Base-by-base conservation (phyloP, 2,797 vertebrate species). In the Coreius guichenoti region DNA sequence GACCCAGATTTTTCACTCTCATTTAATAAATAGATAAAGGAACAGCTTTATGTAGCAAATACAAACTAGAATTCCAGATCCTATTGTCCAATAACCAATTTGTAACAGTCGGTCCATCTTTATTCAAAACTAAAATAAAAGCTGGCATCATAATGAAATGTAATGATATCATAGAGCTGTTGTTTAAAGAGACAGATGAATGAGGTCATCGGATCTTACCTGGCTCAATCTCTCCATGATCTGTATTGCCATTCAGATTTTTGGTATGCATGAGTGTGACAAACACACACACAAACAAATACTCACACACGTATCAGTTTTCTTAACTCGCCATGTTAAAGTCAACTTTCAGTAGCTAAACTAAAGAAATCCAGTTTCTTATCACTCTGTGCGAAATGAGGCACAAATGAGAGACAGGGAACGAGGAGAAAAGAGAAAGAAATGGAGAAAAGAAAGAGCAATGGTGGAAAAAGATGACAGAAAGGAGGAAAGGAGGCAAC, bases 251-350 rank as follows among this genome's bases (percentile, higher is more conserved):
- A 83, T 43, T 80, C 74, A 74, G 89, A 84, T 88, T 87, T 78
- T 92, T 93, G 83, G 91, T 93, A 93, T 90, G 90, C 94, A 95
- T 95, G 79, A 77, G 91, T 93, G 83, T 88, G 74, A 67, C 36
- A 1, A 47, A 86, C 36, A 77, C 81, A 76, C 63, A 80, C 81
- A 61, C 63, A 70, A 73, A 17, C n/a, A 29, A 29, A 80, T 47
- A 58, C 61, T 36, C 77, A 86, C 73, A 58, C 7, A 11, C 75
- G 23, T 45, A 23, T 69, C 63, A 58, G 73, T 68, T 80, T 70
- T 33, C 75, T 69, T 5, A 45, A 31, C 16, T 54, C 14, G 19
- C 51, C 83, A 89, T 83, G 17, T 31, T 45, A 36, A 67, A 79
- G 69, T 68, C 3, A 69, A 68, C 67, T 47, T 47, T 75, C 39